phyloP scores from a whole-genome alignment of 2,113 vertebrate species.

The Baryphthengus martii region DNA sequence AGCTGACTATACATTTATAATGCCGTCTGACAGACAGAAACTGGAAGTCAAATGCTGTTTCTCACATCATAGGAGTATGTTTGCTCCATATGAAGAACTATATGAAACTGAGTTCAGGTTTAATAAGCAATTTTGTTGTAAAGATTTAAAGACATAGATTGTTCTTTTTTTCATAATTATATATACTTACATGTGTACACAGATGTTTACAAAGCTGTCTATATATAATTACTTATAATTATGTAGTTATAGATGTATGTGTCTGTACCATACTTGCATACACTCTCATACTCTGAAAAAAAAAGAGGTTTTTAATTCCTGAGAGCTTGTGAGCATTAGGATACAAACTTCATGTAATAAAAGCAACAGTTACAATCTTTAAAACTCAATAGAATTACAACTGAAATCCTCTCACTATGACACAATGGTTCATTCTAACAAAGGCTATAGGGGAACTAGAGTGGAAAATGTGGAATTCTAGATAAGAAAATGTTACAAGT shows the following conservation, averaged over 20 bases:
- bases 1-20: not conserved
- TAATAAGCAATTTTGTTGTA: not conserved
- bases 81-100: not conserved
- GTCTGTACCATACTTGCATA: too few relatives aligned
- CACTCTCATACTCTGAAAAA: not conserved
- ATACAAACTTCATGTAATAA: not conserved
- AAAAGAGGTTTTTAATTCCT: not conserved
- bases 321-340: not conserved
- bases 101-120: not conserved
- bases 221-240: not conserved
- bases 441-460: not conserved
- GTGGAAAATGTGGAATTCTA: not conserved
- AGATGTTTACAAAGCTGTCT: not conserved
- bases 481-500: not conserved
- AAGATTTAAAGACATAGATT: not conserved
- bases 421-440: not conserved
- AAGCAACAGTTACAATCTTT: not conserved
- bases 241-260: not conserved
- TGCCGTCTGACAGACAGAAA: not conserved
- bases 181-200: too few relatives aligned
- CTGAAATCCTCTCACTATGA: not conserved
- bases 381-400: not conserved
- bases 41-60: not conserved
- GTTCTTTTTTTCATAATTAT: not conserved
- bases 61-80: not conserved